Evolutionary conservation across 2,113 vertebrate species (phyloP).

Genomic region (Poicephalus meyeri): DNA sequence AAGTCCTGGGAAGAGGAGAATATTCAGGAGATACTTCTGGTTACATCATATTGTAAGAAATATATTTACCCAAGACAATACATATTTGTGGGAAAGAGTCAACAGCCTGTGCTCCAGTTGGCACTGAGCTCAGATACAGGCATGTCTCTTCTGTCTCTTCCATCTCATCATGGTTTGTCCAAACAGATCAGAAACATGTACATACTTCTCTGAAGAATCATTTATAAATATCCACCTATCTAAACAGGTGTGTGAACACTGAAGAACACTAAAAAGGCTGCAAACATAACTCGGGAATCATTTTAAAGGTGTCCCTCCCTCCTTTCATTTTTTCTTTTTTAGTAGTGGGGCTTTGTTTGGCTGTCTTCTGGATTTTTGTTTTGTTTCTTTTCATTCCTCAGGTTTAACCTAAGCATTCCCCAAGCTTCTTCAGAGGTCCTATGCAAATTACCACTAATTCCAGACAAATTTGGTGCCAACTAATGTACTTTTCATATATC

Average conservation of each 20-base stretch:
- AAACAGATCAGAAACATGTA: slow-evolving; percentile 36
- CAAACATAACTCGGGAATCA: not conserved
- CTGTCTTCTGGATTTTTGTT: not conserved
- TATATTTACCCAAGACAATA: slow-evolving; percentile 57
- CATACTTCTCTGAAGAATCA: not conserved
- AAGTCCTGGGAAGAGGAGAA: slow-evolving; percentile 35
- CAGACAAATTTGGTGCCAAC: not conserved
- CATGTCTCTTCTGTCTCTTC: slow-evolving; percentile 3
- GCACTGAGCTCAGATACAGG: slow-evolving; percentile 36
- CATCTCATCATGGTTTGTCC: not conserved
- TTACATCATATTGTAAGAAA: slow-evolving; percentile 58
- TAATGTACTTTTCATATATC: not conserved
- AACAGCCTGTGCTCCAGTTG: slow-evolving; percentile 39
- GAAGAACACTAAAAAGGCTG: not conserved
- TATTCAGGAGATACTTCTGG: slow-evolving; percentile 64
- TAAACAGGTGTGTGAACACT: not conserved
- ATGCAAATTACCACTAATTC: not conserved
- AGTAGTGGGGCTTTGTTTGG: not conserved
- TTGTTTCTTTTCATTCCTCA: not conserved
- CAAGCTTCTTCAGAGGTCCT: not conserved
- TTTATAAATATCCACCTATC: not conserved
- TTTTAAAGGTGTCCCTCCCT: not conserved
- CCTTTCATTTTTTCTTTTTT: not conserved
- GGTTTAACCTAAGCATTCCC: not conserved
- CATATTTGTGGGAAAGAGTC: slow-evolving; percentile 53